Base-by-base conservation (phyloP, 2,888 invertebrate genomes). In the Drosophila barbarae region DNA sequence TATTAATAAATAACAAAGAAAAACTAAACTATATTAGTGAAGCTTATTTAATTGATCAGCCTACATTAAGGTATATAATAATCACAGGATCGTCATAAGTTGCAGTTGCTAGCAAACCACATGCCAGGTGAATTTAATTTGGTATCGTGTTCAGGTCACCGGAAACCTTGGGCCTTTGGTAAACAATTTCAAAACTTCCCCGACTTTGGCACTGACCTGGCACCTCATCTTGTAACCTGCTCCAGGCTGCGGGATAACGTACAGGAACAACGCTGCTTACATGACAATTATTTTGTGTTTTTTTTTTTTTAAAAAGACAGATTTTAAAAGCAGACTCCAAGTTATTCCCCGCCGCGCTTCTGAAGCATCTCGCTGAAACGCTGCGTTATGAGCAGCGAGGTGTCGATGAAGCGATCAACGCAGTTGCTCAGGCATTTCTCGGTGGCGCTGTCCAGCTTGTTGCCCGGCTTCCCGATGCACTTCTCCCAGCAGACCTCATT, bases 401-500 rank as follows among this genome's bases (percentile, higher is more conserved):
- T 95, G 89, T 98, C 98, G 73, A 98, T 96, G 87, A 98, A 98
- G 82, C 98, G 92, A 85, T 97, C 96, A 0, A 98, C 98, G 89
- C 98, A 98, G 88, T 98, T 98, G 15, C 93, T 92, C 55, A 98
- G 90, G 86, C 98, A 98, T 0, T 95, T 94, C 90, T 98, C 98
- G 1, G 97, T 96, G 81, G 93, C 93, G 58, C 94, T 93, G 87
- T 98, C 98, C 73, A 98, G 89, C 90, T 96, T 97, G 47, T 93
- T 93, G 34, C 95, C 93, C 5, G 97, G 96, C 86, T 96, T 97
- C 55, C 97, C 97, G 35, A 98, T 93, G 87, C 98, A 98, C 88
- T 96, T 96, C 15, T 98, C 98, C 98, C 98, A 98, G 88, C 98
- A 98, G 73, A 96, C 93, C 85, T 97, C 97, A 81, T 96, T 97